A percentile compares a stretch with the other conserved stretches of the same genome.
Conservation (phyloP, 1,140 invertebrate genomes). For the Drosophila seguyi region DNA sequence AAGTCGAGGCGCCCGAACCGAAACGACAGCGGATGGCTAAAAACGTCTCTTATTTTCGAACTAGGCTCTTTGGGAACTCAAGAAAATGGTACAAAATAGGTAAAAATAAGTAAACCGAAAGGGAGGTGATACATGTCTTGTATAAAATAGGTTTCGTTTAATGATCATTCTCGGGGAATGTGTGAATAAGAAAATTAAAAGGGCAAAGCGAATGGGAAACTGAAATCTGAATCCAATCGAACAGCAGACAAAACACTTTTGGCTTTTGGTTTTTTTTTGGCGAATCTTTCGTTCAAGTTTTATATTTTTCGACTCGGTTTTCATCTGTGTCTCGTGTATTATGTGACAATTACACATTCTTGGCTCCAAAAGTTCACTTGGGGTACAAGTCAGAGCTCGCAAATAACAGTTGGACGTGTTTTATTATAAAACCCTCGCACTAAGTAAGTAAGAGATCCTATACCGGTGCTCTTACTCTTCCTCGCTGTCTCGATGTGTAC, state of each 20-base stretch:
- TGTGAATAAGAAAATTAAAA: conserved; percentile 7
- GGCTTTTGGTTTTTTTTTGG: conserved; percentile 58
- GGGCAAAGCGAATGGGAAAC: conserved; percentile 36
- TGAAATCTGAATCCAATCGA: conserved; percentile 62
- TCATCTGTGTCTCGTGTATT: conserved; percentile 42
- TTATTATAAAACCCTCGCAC: not conserved
- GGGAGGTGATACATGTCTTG: conserved; percentile 2
- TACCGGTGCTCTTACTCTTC: not conserved
- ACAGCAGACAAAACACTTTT: conserved; percentile 76
- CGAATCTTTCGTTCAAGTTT: conserved; percentile 58
- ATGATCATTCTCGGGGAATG: conserved; percentile 5
- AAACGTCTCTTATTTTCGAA: conserved; percentile 56
- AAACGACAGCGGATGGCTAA: conserved; percentile 57
- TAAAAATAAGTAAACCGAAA: conserved; percentile 24
- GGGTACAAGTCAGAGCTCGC: conserved; percentile 10
- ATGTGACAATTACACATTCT: conserved; percentile 44
- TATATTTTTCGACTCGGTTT: conserved; percentile 50
- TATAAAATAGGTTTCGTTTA: not conserved
- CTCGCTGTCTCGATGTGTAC: too few species aligned
- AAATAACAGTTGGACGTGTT: not conserved
- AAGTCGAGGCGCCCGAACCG: conserved; percentile 57
- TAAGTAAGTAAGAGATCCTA: not conserved
- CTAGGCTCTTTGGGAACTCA: conserved; percentile 40
- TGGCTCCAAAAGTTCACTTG: conserved; percentile 31
- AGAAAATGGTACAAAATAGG: conserved; percentile 12